Evolutionary conservation across 2,888 invertebrate species (phyloP).

Genomic region (Pristionchus maxplancki): DNA sequence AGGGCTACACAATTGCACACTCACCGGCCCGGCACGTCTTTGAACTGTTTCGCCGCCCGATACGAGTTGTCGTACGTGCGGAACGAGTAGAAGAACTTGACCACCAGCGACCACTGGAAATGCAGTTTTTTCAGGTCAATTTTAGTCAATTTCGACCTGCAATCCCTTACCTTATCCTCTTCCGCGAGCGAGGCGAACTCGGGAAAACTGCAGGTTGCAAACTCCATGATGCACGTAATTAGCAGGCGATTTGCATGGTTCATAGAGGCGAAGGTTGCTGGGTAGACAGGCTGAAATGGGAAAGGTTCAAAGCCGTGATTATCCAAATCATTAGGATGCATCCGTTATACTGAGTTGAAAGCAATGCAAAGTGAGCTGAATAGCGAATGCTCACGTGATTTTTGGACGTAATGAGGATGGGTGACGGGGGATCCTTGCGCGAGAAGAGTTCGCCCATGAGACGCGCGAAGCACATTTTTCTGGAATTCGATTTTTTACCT

Average conservation of each 20-base stretch:
- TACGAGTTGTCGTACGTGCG: constrained; percentile 35
- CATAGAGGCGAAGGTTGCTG: constrained; percentile 16
- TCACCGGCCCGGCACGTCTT: neutral
- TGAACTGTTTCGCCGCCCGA: neutral
- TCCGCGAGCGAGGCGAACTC: neutral
- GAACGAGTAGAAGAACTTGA: constrained; percentile 36
- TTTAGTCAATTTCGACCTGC: too few relatives aligned
- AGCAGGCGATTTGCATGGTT: constrained; percentile 17
- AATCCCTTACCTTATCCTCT: neutral
- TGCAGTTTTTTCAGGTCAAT: too few relatives aligned
- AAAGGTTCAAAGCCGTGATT: too few relatives aligned
- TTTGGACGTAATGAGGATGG: neutral
- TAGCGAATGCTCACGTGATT: constrained; percentile 24
- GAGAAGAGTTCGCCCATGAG: constrained; percentile 27
- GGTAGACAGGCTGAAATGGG: constrained; percentile 13
- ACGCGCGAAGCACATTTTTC: constrained; percentile 11
- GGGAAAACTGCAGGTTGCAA: neutral
- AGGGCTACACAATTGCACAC: neutral
- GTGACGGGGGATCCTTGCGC: neutral
- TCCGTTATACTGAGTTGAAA: too few relatives aligned
- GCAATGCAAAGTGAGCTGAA: too few relatives aligned
- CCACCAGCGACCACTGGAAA: constrained; percentile 6
- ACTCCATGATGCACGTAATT: constrained; percentile 16
- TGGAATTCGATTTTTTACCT: neutral
- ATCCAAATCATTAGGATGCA: too few relatives aligned